Conservation (phyloP, 2,888 invertebrate species). For the Eupithecia insigniata region DNA sequence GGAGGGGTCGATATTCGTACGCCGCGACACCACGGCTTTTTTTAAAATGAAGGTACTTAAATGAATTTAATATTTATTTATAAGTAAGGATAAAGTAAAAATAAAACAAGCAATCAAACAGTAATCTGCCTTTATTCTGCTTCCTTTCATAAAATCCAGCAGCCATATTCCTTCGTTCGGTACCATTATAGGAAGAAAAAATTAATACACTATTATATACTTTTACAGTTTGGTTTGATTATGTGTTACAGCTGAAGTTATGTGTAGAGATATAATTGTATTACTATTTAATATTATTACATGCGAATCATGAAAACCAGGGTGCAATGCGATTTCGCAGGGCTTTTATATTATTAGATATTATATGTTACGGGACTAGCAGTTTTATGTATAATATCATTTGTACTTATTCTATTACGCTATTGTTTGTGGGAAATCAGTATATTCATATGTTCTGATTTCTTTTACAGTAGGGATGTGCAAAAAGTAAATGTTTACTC, state of each 20-base stretch:
- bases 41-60: too few species aligned
- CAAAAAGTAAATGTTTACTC: neutral
- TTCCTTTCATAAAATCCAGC: slow-evolving; percentile 77
- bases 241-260: slow-evolving; percentile 82
- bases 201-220: slow-evolving; percentile 82
- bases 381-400: slow-evolving; percentile 74
- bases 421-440: slow-evolving; percentile 79
- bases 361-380: slow-evolving; percentile 79
- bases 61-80: too few species aligned
- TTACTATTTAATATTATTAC: slow-evolving; percentile 79
- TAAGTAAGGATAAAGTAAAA: slow-evolving; percentile 35
- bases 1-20: too few species aligned
- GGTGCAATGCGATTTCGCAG: slow-evolving; percentile 78
- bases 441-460: slow-evolving; percentile 58
- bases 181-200: slow-evolving; percentile 83
- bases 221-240: slow-evolving; percentile 84
- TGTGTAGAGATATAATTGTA: slow-evolving; percentile 79
- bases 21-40: too few species aligned
- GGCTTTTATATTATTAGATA: slow-evolving; percentile 62
- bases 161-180: slow-evolving; percentile 83
- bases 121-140: slow-evolving; percentile 84
- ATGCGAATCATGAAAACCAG: slow-evolving; percentile 82
- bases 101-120: slow-evolving; percentile 81
- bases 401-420: slow-evolving; percentile 83
- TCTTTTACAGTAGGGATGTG: slow-evolving; percentile 33